A percentile compares a stretch with the other conserved stretches of the same genome.
These are phyloP conservation scores for Phylloscopus whistleri DNA, from an alignment of 2,113 vertebrate genomes.

Conservation along the genomic window DNA sequence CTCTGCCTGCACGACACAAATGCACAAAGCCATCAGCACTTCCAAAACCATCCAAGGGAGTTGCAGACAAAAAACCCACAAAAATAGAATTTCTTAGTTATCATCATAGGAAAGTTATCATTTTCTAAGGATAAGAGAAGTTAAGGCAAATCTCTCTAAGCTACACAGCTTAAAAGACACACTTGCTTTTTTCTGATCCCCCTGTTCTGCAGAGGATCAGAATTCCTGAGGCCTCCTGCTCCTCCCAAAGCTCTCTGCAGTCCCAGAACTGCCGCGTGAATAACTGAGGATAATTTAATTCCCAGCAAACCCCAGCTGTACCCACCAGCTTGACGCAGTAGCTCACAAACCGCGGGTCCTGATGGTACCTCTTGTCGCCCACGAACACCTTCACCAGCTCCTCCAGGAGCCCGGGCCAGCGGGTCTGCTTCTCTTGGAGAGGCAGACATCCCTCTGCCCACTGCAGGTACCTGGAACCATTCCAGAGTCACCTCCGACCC, in stretches of 20 bases:
- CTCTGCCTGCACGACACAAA: neutral
- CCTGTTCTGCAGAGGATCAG: neutral
- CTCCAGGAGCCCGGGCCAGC: conserved; percentile 74
- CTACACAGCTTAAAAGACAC: neutral
- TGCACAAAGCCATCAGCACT: neutral
- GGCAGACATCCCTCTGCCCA: conserved; percentile 74
- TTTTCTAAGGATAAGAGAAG: neutral
- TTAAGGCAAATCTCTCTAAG: accelerated
- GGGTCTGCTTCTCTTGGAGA: neutral
- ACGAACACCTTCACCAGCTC: conserved; percentile 80
- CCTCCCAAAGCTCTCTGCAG: neutral
- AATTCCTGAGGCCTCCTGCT: neutral
- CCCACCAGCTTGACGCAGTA: conserved; percentile 87
- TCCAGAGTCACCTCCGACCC: accelerated
- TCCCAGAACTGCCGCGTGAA: neutral
- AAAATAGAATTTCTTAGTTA: accelerated
- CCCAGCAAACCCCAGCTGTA: neutral
- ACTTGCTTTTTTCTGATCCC: too few relatives aligned
- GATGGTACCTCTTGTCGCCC: conserved; percentile 72
- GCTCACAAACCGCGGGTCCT: conserved; percentile 81
- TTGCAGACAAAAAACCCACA: neutral
- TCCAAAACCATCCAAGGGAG: neutral
- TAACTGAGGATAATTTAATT: accelerated
- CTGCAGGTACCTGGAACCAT: conserved; percentile 77
- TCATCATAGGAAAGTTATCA: accelerated